Base-by-base conservation (phyloP, 92 coral and sea anemone species). In the Umimayanthus kanabou region DNA sequence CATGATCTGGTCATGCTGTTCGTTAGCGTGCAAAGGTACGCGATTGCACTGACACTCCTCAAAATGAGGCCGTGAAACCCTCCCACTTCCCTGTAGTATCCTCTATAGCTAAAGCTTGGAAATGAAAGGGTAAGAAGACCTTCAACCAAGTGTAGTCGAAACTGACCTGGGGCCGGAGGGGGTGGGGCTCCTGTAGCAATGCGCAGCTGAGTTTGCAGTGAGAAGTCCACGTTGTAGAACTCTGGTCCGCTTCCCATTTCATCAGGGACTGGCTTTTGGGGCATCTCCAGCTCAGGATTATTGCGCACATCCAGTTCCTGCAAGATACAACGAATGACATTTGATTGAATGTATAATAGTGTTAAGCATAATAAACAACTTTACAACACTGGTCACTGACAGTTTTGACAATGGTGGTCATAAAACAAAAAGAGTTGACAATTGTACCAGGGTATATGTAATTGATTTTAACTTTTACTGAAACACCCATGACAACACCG, bases 141-240 rank as follows among this genome's bases (percentile, higher is more conserved):
- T 18, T 5, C 30, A 25, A 39, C 53, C 30, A 33, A 26, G 0
- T 20, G 4, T n/a, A 81, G 18, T 30, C 23, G 42, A 71, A 58
- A 73, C 96, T 55, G 26, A 96, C 98, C 87, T 64, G 90, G 94
- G 66, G 91, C 88, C 3, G 96, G 98, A 23, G 99, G 98, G 13
- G 95, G 98, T 1, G 99, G 98, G 23, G 99, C 99, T n/a, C 99
- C 99, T 57, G 99, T 96, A n/a, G 99, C 99, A 71, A 97, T 94
- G 39, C 98, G 92, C 61, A 97, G 93, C 82, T 97, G 99, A 39
- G 94, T 97, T 81, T 97, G 95, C 73, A 97, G 93, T 6, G 99
- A 93, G 90, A 97, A 97, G 91, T 97, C 99, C 64, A 97, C 98
- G 76, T 97, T 97, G 67, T 97, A 97, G 81, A 93, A 97, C 88